phyloP scores from a whole-genome alignment of 2,113 vertebrate species.

The Sterrhoptilus dennistouni region DNA sequence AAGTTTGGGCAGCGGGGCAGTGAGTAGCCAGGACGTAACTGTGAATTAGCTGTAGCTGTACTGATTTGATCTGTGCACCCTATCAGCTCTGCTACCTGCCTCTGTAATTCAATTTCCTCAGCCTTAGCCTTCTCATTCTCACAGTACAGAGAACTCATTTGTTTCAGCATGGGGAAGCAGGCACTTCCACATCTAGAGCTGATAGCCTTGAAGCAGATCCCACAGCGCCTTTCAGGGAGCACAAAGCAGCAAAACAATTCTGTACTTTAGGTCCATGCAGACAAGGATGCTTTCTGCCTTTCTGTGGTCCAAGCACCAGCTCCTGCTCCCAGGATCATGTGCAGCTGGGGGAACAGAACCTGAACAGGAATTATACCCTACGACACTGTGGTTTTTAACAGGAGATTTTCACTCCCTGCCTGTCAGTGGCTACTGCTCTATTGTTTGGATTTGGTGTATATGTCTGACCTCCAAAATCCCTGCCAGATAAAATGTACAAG shows the following conservation, averaged over 20 bases:
- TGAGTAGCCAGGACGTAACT: neutral
- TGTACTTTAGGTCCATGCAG: neutral
- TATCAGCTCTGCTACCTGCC: neutral
- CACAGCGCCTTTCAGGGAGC: accelerated
- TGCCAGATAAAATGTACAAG: neutral
- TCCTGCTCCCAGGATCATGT: neutral
- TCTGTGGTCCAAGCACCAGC: neutral
- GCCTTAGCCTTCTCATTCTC: neutral
- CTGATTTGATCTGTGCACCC: neutral
- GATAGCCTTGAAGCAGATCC: neutral
- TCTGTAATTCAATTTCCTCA: neutral
- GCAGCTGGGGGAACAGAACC: neutral
- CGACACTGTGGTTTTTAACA: neutral
- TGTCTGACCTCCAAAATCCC: neutral
- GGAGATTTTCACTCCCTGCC: neutral
- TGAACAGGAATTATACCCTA: neutral
- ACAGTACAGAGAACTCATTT: neutral
- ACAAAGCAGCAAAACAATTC: neutral
- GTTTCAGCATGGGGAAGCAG: neutral
- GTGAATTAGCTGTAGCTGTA: accelerated
- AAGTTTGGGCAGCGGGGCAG: neutral
- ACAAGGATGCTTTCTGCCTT: neutral
- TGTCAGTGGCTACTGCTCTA: neutral
- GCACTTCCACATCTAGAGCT: neutral
- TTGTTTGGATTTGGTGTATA: accelerated